phyloP scores from a whole-genome alignment of 2,797 vertebrate genomes.

The Sebastes aleutianus region DNA sequence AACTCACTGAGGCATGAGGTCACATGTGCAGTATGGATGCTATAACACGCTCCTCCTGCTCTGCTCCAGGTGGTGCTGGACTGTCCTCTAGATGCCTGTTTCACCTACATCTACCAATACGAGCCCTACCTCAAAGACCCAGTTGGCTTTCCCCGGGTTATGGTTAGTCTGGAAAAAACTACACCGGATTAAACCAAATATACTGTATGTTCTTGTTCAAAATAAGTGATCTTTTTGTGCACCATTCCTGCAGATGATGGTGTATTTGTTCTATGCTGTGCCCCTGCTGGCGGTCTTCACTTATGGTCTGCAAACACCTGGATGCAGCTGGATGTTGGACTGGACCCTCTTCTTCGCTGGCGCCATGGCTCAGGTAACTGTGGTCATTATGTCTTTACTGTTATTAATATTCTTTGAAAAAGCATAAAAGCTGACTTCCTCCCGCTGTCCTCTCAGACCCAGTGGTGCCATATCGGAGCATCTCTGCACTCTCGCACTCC shows the following conservation, averaged over 20 bases:
- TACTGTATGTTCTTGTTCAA: background rate
- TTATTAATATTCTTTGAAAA: background rate
- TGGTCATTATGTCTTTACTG: background rate
- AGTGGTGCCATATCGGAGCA: slow-evolving; percentile 93
- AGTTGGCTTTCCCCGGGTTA: slow-evolving; percentile 89
- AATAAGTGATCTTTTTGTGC: background rate
- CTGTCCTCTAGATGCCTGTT: slow-evolving; percentile 89
- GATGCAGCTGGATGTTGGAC: slow-evolving; percentile 93
- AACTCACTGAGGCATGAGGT: background rate
- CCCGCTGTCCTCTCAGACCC: slow-evolving; percentile 80
- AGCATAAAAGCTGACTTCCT: slow-evolving; percentile 1
- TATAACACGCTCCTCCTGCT: background rate
- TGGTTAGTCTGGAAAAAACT: slow-evolving; percentile 78
- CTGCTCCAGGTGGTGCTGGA: slow-evolving; percentile 89
- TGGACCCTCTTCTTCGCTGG: slow-evolving; percentile 90
- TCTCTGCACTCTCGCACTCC: slow-evolving; percentile 90
- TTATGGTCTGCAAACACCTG: slow-evolving; percentile 86
- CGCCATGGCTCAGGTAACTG: slow-evolving; percentile 88
- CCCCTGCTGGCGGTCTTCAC: slow-evolving; percentile 83
- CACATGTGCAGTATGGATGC: background rate
- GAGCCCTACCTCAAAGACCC: slow-evolving; percentile 96
- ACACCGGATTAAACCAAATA: background rate
- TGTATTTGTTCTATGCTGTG: slow-evolving; percentile 88
- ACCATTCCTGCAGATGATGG: slow-evolving; percentile 85
- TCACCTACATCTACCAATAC: slow-evolving; percentile 91